Evolutionary conservation across 1,140 invertebrate species (phyloP).

Genomic region (Ruditapes philippinarum): DNA sequence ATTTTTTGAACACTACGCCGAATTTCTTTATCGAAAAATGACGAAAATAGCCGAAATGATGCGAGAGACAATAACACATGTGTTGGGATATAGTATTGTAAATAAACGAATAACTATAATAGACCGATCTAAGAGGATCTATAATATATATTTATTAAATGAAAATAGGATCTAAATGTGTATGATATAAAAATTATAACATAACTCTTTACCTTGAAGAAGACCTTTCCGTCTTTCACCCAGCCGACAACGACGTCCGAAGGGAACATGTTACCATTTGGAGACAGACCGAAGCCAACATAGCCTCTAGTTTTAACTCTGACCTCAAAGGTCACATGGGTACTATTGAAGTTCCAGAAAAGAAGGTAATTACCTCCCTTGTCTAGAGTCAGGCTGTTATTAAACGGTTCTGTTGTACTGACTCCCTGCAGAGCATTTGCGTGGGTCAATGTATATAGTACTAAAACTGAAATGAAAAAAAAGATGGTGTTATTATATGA

Average conservation of each 20-base stretch:
- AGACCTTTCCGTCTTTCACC: constrained; percentile 91
- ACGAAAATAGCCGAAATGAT: too few relatives aligned
- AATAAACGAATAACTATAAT: too few relatives aligned
- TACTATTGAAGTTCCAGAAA: constrained; percentile 88
- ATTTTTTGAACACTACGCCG: too few relatives aligned
- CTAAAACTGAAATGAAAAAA: not conserved
- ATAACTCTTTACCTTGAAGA: constrained; percentile 69
- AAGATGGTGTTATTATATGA: too few relatives aligned
- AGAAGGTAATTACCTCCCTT: constrained; percentile 85
- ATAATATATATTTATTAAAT: too few relatives aligned
- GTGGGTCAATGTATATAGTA: not conserved
- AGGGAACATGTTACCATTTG: constrained; percentile 92
- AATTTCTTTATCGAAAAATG: too few relatives aligned
- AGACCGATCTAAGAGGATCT: too few relatives aligned
- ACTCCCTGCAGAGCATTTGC: not conserved
- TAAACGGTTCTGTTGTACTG: not conserved
- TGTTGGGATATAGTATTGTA: too few relatives aligned
- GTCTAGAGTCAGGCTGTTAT: not conserved
- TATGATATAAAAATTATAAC: too few relatives aligned
- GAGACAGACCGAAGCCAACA: constrained; percentile 93
- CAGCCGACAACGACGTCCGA: constrained; percentile 94
- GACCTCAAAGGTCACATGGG: constrained; percentile 91
- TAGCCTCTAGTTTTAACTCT: constrained; percentile 93
- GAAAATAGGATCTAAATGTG: too few relatives aligned
- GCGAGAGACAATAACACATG: too few relatives aligned